Base-by-base conservation (phyloP, 2,888 invertebrate species). In the Oscheius sp. region DNA sequence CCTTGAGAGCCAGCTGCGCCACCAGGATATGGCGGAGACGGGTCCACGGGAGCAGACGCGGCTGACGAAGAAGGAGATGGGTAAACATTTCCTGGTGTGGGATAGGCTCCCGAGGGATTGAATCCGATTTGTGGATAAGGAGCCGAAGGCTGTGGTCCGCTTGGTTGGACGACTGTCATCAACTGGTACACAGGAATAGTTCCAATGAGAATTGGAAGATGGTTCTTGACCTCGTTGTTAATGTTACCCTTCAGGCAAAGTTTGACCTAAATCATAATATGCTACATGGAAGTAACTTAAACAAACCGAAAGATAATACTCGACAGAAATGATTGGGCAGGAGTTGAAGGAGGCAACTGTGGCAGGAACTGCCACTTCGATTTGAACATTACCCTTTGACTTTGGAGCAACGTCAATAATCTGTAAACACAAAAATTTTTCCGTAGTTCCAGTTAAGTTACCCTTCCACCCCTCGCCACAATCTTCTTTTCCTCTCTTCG, bases 321-420 rank as follows among this genome's bases (percentile, higher is more conserved):
- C 77, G 11, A 78, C 79, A 33, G 57, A 51, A 51, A 81, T 79
- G 33, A 81, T 76, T 0, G 81, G 81, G 50, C 81, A 81, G 4
- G 58, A 57, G 37, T 76, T 58, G 70, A 81, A 79, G 1, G 76
- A 74, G 11, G 81, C 73, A 11, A 81, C 81, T 21, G 70, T 71
- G 0, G 79, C 73, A 11, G 81, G 81, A 32, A 79, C 63, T 1
- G 32, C 11, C 0, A 75, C 21, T 2, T 7, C 35, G 5, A 75
- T 2, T 32, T 53, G 53, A 5, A 74, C 42, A 10, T n/a, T 53
- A 2, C 11, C 47, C 35, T 74, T 74, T 21, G 70, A 42, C 13
- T 70, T 70, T 10, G 74, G 70, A n/a, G 59, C 9, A 60, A 74
- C 50, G 5, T 60, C 47, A 7, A 74, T 32, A 10, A 48, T 9